Evolutionary conservation across 2,113 vertebrate species (phyloP).

Genomic region (Anser cygnoides): DNA sequence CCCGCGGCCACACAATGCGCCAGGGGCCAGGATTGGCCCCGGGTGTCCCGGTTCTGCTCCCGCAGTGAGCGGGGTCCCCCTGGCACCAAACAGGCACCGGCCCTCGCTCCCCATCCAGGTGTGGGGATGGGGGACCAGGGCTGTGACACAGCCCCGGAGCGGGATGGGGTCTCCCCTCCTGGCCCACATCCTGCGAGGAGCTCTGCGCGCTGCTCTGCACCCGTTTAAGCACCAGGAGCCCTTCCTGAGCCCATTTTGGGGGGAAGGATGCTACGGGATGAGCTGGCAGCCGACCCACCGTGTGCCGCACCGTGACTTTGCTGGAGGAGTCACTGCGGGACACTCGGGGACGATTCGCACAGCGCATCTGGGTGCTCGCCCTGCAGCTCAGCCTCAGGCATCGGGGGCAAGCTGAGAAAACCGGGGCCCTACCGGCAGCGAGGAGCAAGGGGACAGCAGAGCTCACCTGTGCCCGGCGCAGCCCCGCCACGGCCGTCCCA

Average conservation of each 20-base stretch:
- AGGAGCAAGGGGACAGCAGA: neutral
- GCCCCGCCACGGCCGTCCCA: accelerated
- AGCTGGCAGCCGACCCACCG: neutral
- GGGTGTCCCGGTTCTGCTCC: neutral
- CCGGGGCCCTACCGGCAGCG: neutral
- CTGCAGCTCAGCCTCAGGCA: neutral
- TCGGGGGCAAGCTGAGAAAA: neutral
- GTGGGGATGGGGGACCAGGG: neutral
- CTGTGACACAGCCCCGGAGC: neutral
- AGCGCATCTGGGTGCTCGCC: neutral
- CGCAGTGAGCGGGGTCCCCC: neutral
- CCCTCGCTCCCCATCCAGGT: neutral
- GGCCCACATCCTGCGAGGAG: neutral
- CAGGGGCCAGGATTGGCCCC: neutral
- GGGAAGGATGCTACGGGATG: neutral
- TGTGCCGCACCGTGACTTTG: neutral
- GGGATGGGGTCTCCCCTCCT: neutral
- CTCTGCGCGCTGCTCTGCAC: neutral
- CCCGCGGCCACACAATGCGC: neutral
- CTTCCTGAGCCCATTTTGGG: neutral
- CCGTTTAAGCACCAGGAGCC: neutral
- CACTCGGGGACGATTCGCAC: neutral
- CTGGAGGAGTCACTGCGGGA: neutral
- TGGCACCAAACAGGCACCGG: neutral
- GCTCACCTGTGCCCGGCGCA: neutral